These are phyloP conservation scores for Lasius fuliginosus DNA, from an alignment of 2,888 invertebrate species.

Conservation along the genomic window DNA sequence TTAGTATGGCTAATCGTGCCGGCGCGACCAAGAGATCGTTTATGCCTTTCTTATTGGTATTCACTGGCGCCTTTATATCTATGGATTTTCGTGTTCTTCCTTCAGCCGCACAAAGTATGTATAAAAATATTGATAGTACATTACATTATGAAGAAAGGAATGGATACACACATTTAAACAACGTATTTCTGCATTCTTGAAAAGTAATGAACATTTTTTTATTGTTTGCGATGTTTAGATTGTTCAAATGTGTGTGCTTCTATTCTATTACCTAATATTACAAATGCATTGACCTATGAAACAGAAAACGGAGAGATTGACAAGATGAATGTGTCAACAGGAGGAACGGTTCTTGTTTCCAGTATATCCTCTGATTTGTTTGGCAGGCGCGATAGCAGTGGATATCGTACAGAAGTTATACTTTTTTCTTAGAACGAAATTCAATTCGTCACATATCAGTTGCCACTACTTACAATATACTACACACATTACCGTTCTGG, in stretches of 20 bases:
- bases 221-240: not conserved
- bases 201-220: not conserved
- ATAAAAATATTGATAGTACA: conserved; percentile 7
- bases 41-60: conserved; percentile 92
- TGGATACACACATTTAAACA: not conserved
- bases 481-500: conserved; percentile 90
- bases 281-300: not conserved
- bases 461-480: conserved; percentile 93
- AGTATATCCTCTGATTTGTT: conserved; percentile 96
- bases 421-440: conserved; percentile 85
- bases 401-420: conserved; percentile 93
- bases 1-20: conserved; percentile 90
- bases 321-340: conserved; percentile 81
- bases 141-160: not conserved
- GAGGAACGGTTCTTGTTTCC: conserved; percentile 96
- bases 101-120: conserved; percentile 95
- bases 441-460: conserved; percentile 77
- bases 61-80: conserved; percentile 93
- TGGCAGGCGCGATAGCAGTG: conserved; percentile 92
- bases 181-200: not conserved
- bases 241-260: conserved; percentile 27
- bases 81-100: conserved; percentile 96
- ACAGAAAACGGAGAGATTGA: conserved; percentile 19
- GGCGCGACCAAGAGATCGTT: conserved; percentile 90
- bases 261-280: not conserved